Percentiles rank a stretch among this genome's conserved stretches.
phyloP scores from a whole-genome alignment of 2,888 invertebrate genomes.

The Cephus spinipes region DNA sequence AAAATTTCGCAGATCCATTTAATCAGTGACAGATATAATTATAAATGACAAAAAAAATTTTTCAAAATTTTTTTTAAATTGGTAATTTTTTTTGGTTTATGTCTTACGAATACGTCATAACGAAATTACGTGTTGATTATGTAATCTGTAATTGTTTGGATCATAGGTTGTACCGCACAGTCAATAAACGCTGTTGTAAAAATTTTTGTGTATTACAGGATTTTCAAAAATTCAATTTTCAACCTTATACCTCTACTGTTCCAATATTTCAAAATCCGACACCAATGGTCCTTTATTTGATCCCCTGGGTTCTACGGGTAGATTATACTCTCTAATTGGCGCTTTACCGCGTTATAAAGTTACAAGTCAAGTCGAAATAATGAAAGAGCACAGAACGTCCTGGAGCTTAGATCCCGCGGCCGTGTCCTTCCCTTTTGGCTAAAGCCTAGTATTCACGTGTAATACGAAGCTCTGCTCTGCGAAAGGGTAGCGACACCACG shows the following conservation, averaged over 20 bases:
- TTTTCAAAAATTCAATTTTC: too few relatives aligned
- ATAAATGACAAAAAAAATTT: too few relatives aligned
- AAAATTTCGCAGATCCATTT: background rate
- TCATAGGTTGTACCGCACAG: too few relatives aligned
- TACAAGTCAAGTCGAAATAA: background rate
- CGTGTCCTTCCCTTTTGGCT: background rate
- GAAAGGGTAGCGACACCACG: background rate
- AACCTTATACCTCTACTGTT: too few relatives aligned
- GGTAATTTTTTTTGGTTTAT: too few relatives aligned
- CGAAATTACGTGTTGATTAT: too few relatives aligned
- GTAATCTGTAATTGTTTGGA: too few relatives aligned
- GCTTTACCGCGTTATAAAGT: background rate
- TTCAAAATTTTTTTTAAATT: too few relatives aligned
- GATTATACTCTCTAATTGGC: background rate
- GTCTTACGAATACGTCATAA: too few relatives aligned
- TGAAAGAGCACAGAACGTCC: background rate
- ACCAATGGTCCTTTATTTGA: background rate
- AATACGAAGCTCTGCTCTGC: background rate
- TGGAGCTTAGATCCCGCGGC: background rate
- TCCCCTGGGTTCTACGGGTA: background rate
- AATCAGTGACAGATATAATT: too few relatives aligned
- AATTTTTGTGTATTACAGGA: too few relatives aligned
- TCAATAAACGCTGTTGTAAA: too few relatives aligned
- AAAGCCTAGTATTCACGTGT: constrained; percentile 14
- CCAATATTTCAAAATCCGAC: background rate